Evolutionary conservation across 2,797 vertebrate species (phyloP), one percentile per base, ranked within the genome.

Genomic region (Crenichthys baileyi): DNA sequence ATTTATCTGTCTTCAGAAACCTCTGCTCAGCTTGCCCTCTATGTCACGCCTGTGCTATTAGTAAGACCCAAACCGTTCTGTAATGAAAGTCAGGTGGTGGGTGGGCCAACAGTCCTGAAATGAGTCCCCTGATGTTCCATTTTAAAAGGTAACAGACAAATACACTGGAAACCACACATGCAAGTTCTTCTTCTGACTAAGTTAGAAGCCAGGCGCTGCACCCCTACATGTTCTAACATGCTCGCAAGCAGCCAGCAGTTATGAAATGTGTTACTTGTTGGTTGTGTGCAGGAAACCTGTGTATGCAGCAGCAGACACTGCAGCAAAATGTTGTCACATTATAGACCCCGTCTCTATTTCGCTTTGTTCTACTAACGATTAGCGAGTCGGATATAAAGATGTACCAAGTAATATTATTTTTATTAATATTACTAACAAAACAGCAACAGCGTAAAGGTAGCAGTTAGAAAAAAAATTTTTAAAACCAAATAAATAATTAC

Each of bases 51-150:
- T 67, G 44, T 41, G 41, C 48, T 78, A 76, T 75, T 74, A 61
- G 71, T 63, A 22, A 72, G 56, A 53, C 65, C 56, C 26, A 67
- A 46, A 24, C 41, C 26, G 18, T 78, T 78, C 78, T 70, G 76
- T 85, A 87, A 92, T 87, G 65, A 77, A 84, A 89, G 81, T 92
- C 87, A 91, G 87, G 79, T 79, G 85, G 89, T 84, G 80, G 79
- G 61, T 84, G 83, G 74, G 72, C 77, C 65, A 39, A 48, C 36
- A 50, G 18, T 31, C 51, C 46, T 76, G 9, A 80, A 72, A 83
- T 71, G 39, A 89, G 53, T 85, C 53, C 61, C 65, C 82, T 81
- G 39, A 80, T 53, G 39, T 72, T 86, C 61, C 0, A 4, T 83
- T 74, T 77, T 31, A 79, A 75, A 80, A 77, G 12, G 3, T 50